Base-by-base conservation (phyloP, 2,797 vertebrate genomes). In the Hemibagrus guttatus region DNA sequence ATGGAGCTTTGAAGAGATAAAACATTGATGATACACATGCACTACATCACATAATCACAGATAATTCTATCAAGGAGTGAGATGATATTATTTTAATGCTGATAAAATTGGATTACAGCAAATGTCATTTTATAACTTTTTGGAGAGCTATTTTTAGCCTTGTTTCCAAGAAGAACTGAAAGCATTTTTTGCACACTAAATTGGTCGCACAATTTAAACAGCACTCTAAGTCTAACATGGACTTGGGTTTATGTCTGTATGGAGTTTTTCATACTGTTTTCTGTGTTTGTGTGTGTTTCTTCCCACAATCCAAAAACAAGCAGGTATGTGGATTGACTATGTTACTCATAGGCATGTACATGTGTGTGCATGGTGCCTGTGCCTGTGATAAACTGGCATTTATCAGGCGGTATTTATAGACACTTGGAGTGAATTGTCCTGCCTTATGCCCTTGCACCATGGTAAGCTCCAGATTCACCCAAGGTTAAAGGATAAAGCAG, bases 21-120 rank as follows among this genome's bases (percentile, higher is more conserved):
- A 86, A 69, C 35, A 21, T 14, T 64, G n/a, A 68, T 75, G 13
- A 75, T 17, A 28, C 42, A 17, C 39, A 74, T 92, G 91, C 82
- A 90, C 88, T 90, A 46, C 86, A 85, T 88, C 85, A 88, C 87
- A 87, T 90, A 93, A 90, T 89, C 90, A 87, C 49, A 4, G 31
- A 84, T 92, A 92, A 93, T 92, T 91, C 66, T 84, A 92, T 92
- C 92, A 92, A 88, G 87, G 88, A 89, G 0, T 68, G 76, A 91
- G 69, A 90, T 85, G 88, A 91, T 92, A 89, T 92, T 42, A 26
- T 84, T 87, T 83, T 90, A 11, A 26, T 42, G 11, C 8, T 11
- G 79, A 87, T 87, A 46, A 74, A 93, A 92, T 89, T 91, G 26
- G 90, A 93, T 92, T 90, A 91, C 87, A 85, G 76, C 86, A 92